Evolutionary conservation across 2,888 invertebrate species (phyloP).

Genomic region (Cephus rjabovi): DNA sequence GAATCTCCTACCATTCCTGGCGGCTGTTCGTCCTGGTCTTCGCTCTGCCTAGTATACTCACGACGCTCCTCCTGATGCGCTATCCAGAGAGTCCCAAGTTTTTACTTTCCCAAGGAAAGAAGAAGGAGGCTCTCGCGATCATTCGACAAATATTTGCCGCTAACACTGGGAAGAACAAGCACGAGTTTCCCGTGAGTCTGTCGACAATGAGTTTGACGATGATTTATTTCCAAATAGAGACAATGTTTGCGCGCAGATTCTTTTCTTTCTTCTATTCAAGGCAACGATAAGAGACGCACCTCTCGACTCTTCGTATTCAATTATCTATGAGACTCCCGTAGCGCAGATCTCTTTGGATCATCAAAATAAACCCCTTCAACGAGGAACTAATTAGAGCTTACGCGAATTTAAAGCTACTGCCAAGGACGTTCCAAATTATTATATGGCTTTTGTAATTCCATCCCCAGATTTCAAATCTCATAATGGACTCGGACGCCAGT

Average conservation of each 20-base stretch:
- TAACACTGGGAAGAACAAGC: slow-evolving; percentile 66
- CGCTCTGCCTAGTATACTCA: slow-evolving; percentile 72
- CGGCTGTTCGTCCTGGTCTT: slow-evolving; percentile 75
- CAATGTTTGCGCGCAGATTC: not conserved
- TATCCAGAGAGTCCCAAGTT: slow-evolving; percentile 84
- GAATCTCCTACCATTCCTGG: slow-evolving; percentile 76
- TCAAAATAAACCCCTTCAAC: not conserved
- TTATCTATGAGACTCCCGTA: not conserved
- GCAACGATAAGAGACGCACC: not conserved
- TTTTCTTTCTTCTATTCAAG: not conserved
- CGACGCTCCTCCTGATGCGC: slow-evolving; percentile 70
- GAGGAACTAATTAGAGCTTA: not conserved
- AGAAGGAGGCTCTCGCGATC: slow-evolving; percentile 70
- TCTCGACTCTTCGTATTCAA: not conserved
- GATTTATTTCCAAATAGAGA: not conserved
- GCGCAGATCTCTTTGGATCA: not conserved
- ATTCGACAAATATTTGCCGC: slow-evolving; percentile 71
- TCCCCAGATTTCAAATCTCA: not conserved
- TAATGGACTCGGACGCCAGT: not conserved
- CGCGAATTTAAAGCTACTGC: not conserved
- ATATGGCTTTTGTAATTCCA: not conserved
- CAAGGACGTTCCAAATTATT: not conserved
- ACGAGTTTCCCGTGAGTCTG: slow-evolving; percentile 67
- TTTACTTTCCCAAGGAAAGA: slow-evolving; percentile 71
- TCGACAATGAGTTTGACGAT: not conserved